These are phyloP conservation scores for Mixornis gularis DNA, from an alignment of 2,113 vertebrate genomes.

Conservation along the genomic window DNA sequence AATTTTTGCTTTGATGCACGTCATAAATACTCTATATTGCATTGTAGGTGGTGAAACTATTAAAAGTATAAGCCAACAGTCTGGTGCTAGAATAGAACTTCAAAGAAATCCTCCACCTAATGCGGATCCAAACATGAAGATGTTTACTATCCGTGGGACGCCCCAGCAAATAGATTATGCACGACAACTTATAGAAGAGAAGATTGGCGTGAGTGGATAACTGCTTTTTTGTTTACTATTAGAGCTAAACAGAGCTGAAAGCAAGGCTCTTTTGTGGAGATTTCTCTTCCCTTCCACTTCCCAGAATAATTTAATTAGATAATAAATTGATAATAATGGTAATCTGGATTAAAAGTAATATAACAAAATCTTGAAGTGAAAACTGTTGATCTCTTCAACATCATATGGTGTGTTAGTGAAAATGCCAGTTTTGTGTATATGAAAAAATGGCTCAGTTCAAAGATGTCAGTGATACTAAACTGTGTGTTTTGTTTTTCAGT, in stretches of 20 bases:
- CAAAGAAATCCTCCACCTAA: constrained; percentile 96
- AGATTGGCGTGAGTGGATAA: constrained; percentile 87
- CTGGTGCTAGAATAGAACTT: constrained; percentile 93
- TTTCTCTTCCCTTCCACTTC: neutral
- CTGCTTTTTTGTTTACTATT: neutral
- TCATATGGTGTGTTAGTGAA: neutral
- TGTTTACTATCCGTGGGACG: constrained; percentile 94
- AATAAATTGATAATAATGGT: neutral
- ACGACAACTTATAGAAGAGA: constrained; percentile 95
- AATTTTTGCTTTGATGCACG: neutral
- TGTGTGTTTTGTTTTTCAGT: neutral
- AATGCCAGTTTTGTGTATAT: fast-evolving
- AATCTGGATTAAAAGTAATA: neutral
- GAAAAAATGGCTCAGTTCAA: neutral
- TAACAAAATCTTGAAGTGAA: neutral
- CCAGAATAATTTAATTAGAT: neutral
- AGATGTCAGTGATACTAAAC: neutral
- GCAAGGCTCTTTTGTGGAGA: neutral
- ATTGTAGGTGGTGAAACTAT: constrained; percentile 92
- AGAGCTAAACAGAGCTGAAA: neutral
- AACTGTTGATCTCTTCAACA: fast-evolving
- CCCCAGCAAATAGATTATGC: constrained; percentile 97
- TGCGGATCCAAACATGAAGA: constrained; percentile 93
- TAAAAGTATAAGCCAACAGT: constrained; percentile 97
- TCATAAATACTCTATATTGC: neutral